Percentiles rank a stretch among this genome's conserved stretches.
Conservation (phyloP, 1,140 invertebrate genomes). For the Heterodera schachtii region DNA sequence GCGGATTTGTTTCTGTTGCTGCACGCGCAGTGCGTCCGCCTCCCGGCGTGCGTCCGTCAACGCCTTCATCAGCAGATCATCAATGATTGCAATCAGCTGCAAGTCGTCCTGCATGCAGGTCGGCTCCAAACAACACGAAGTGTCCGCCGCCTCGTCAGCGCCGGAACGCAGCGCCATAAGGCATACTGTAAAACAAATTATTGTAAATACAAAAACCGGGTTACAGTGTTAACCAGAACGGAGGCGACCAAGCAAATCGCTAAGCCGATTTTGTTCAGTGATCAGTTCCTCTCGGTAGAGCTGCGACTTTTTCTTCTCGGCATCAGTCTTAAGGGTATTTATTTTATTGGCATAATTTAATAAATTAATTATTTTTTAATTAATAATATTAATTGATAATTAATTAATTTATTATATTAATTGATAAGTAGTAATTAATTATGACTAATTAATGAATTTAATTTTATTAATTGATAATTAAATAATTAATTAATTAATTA, state of each 20-base stretch:
- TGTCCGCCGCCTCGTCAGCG: slow-evolving; percentile 7
- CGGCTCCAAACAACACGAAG: slow-evolving; percentile 18
- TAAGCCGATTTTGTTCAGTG: slow-evolving; percentile 36
- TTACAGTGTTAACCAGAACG: slow-evolving; percentile 26
- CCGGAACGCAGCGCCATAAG: slow-evolving; percentile 16
- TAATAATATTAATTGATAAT: background rate
- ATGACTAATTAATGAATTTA: too few relatives aligned
- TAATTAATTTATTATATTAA: too few relatives aligned
- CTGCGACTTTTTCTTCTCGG: slow-evolving; percentile 30
- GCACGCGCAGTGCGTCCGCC: slow-evolving; percentile 49
- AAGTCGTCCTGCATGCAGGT: slow-evolving; percentile 40
- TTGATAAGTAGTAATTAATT: too few relatives aligned
- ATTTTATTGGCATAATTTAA: too few relatives aligned
- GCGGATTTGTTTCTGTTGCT: slow-evolving; percentile 49
- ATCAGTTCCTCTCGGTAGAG: slow-evolving; percentile 43
- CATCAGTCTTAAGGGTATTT: background rate
- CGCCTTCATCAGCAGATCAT: slow-evolving; percentile 48
- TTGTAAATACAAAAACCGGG: background rate
- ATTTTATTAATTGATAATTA: too few relatives aligned
- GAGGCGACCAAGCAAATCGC: slow-evolving; percentile 43
- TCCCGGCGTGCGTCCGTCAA: slow-evolving; percentile 40
- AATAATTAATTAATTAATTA: too few relatives aligned
- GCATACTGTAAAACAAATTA: slow-evolving; percentile 17
- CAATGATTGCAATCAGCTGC: slow-evolving; percentile 43
- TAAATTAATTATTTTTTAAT: background rate